Evolutionary conservation across 2,797 vertebrate species (phyloP).

Genomic region (Acipenser ruthenus): DNA sequence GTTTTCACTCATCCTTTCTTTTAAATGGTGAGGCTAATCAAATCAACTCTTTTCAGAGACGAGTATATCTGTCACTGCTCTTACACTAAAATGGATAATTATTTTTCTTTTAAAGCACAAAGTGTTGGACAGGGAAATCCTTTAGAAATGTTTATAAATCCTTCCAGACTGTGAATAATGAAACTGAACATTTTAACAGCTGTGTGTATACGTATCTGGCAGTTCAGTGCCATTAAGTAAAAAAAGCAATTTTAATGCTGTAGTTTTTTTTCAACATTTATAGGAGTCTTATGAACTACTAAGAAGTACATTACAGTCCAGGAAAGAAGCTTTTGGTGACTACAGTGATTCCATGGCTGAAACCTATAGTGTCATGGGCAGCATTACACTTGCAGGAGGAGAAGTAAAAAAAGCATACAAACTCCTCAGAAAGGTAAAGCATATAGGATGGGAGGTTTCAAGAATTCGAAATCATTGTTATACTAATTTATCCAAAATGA

Average conservation of each 20-base stretch:
- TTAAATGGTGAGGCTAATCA: too few relatives aligned
- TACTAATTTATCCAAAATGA: too few relatives aligned
- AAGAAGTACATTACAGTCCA: slow-evolving; percentile 28
- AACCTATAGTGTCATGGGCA: slow-evolving; percentile 37
- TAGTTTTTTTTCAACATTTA: background rate
- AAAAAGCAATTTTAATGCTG: too few relatives aligned
- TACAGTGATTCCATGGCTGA: slow-evolving; percentile 34
- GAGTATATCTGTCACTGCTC: too few relatives aligned
- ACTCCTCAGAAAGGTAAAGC: slow-evolving; percentile 35
- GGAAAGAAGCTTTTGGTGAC: slow-evolving; percentile 20
- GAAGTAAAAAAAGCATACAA: slow-evolving; percentile 32
- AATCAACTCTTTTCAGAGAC: too few relatives aligned
- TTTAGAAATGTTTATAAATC: too few relatives aligned
- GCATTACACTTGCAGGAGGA: slow-evolving; percentile 34
- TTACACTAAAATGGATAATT: too few relatives aligned
- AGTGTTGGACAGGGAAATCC: too few relatives aligned
- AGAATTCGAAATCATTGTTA: too few relatives aligned
- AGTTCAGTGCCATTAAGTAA: background rate
- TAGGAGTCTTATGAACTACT: slow-evolving; percentile 40
- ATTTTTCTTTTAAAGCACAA: too few relatives aligned
- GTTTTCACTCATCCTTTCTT: too few relatives aligned
- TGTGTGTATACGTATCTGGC: background rate
- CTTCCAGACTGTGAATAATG: too few relatives aligned
- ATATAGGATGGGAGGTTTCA: background rate
- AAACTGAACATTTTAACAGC: background rate